A percentile compares a stretch with the other conserved stretches of the same genome.
Conservation (phyloP, 2,888 invertebrate species). For the Anticlea derivata region DNA sequence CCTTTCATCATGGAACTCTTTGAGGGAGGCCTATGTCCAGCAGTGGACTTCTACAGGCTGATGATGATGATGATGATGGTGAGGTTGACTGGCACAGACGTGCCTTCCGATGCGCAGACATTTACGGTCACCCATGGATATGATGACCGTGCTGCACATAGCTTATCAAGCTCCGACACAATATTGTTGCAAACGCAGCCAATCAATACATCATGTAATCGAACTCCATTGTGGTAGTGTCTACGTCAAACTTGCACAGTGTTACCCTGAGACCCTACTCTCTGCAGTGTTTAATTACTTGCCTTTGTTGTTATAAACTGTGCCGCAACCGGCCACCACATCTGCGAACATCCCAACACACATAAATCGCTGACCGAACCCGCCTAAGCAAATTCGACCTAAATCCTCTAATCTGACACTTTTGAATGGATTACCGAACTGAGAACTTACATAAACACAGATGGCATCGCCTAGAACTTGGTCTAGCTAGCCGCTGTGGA, state of each 20-base stretch:
- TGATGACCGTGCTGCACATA: too few species aligned
- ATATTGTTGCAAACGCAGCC: slow-evolving; percentile 11
- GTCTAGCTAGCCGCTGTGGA: not conserved
- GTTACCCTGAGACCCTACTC: slow-evolving; percentile 43
- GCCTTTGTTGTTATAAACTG: slow-evolving; percentile 73
- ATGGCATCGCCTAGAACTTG: slow-evolving; percentile 47
- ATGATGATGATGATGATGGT: too few species aligned
- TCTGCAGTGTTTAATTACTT: slow-evolving; percentile 72
- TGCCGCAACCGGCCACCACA: slow-evolving; percentile 62
- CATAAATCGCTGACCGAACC: slow-evolving; percentile 70
- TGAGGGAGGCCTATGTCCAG: too few species aligned
- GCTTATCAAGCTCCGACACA: too few species aligned
- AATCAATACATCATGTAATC: slow-evolving; percentile 18
- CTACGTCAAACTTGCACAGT: slow-evolving; percentile 18
- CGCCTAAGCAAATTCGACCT: slow-evolving; percentile 67
- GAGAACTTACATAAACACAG: slow-evolving; percentile 51
- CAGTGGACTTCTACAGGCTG: too few species aligned
- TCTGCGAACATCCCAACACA: slow-evolving; percentile 53
- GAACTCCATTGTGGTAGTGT: slow-evolving; percentile 16
- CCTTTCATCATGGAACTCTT: too few species aligned
- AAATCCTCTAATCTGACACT: slow-evolving; percentile 69
- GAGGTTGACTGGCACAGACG: too few species aligned
- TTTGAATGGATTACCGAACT: slow-evolving; percentile 68
- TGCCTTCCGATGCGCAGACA: too few species aligned
- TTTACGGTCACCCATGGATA: too few species aligned